phyloP scores from a whole-genome alignment of 92 coral and sea anemone species.

The Parazoanthus darwini region DNA sequence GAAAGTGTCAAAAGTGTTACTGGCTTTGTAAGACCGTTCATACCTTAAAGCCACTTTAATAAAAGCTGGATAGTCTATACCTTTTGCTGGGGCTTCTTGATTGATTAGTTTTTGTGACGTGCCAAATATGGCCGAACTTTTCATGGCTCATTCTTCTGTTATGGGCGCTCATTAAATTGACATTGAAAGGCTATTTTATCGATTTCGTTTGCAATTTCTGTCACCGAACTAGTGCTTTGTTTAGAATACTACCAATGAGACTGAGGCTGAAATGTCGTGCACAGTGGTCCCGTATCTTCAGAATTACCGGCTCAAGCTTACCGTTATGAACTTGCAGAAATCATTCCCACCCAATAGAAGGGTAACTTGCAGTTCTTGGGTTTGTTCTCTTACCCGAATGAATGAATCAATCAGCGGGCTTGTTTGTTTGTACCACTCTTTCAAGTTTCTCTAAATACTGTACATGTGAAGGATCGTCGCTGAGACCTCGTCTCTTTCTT shows the following conservation, averaged over 20 bases:
- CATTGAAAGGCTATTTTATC: conserved; percentile 33
- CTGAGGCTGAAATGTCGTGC: conserved; percentile 25
- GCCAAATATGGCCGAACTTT: conserved; percentile 18
- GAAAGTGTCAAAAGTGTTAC: neutral
- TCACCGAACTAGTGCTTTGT: conserved; percentile 29
- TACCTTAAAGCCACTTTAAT: conserved; percentile 25
- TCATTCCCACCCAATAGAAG: conserved; percentile 34
- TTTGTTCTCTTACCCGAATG: neutral
- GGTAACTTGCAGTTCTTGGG: conserved; percentile 18
- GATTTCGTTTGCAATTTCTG: conserved; percentile 25
- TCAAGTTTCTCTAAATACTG: neutral
- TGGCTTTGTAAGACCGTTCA: conserved; percentile 34
- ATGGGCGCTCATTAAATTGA: conserved; percentile 30
- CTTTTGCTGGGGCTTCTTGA: conserved; percentile 34
- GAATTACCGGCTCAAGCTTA: conserved; percentile 23
- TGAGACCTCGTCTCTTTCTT: neutral
- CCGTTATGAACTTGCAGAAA: neutral
- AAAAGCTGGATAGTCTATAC: neutral
- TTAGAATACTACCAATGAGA: conserved; percentile 27
- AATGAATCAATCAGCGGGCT: neutral
- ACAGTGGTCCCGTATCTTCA: conserved; percentile 15
- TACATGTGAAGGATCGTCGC: neutral
- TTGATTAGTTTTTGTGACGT: conserved; percentile 32
- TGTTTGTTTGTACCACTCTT: neutral
- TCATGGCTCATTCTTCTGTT: conserved; percentile 24